These are phyloP conservation scores for Galaxea fascicularis DNA, from an alignment of 92 coral and sea anemone genomes.

Conservation along the genomic window DNA sequence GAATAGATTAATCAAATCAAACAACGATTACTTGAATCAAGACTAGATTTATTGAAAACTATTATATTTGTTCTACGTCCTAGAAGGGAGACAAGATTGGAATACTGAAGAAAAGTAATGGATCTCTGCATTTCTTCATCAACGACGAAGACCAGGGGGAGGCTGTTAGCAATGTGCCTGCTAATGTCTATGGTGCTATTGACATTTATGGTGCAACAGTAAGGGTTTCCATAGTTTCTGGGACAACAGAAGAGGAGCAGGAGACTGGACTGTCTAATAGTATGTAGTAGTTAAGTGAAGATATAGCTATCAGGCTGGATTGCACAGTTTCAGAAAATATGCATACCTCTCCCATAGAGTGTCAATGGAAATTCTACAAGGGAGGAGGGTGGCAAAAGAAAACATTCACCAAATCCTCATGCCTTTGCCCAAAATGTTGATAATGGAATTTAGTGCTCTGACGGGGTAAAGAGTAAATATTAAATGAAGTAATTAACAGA, in stretches of 20 bases:
- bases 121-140: conserved; percentile 84
- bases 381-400: too few relatives aligned
- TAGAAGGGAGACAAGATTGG: conserved; percentile 89
- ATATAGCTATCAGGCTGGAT: too few relatives aligned
- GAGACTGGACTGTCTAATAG: conserved; percentile 9
- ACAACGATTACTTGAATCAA: background rate
- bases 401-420: too few relatives aligned
- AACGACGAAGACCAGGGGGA: conserved; percentile 89
- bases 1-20: too few relatives aligned
- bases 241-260: background rate
- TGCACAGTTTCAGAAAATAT: too few relatives aligned
- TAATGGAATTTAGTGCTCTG: too few relatives aligned
- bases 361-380: too few relatives aligned
- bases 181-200: conserved; percentile 84
- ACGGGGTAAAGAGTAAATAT: too few relatives aligned
- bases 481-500: too few relatives aligned
- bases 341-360: too few relatives aligned
- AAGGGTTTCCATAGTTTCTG: conserved; percentile 74
- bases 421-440: too few relatives aligned
- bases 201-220: conserved; percentile 94
- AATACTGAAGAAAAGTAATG: conserved; percentile 73
- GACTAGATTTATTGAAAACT: background rate
- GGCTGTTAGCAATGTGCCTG: conserved; percentile 79
- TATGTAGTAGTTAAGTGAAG: background rate
- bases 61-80: background rate